These are phyloP conservation scores for Artemisiospiza belli DNA, from an alignment of 2,113 vertebrate genomes.

Conservation along the genomic window DNA sequence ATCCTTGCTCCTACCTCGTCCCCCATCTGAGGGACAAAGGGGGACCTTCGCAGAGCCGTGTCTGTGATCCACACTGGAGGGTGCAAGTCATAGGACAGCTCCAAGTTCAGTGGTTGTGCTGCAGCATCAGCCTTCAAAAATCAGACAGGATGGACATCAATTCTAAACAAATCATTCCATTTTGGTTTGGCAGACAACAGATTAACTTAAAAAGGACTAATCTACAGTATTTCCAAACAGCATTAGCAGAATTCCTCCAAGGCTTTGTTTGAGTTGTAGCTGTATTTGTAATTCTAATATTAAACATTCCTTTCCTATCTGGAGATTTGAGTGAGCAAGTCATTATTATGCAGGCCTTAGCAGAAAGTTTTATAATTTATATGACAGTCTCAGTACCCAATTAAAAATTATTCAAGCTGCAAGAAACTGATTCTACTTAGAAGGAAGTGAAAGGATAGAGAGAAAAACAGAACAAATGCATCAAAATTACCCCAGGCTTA, in stretches of 20 bases:
- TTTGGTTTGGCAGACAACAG: neutral
- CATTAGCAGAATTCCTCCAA: neutral
- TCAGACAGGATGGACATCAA: neutral
- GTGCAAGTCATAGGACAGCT: constrained; percentile 85
- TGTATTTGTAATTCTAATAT: neutral
- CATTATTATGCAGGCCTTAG: neutral
- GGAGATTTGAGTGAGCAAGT: neutral
- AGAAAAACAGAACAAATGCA: neutral
- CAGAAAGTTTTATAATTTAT: neutral
- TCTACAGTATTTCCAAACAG: neutral
- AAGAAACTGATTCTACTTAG: neutral
- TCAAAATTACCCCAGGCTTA: neutral
- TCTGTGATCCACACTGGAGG: constrained; percentile 94
- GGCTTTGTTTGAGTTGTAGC: neutral
- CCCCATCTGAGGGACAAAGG: constrained; percentile 97
- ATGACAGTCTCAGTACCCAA: neutral
- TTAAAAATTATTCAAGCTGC: neutral
- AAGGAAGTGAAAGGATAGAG: neutral
- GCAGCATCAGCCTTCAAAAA: constrained; percentile 70
- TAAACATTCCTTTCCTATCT: neutral
- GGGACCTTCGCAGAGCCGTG: constrained; percentile 89
- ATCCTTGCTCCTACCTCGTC: constrained; percentile 84
- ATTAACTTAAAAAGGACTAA: neutral
- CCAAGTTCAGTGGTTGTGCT: constrained; percentile 75
- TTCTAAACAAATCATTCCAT: neutral